Evolutionary conservation across 2,888 invertebrate genomes (phyloP).

Genomic region (Dendrolimus pini): DNA sequence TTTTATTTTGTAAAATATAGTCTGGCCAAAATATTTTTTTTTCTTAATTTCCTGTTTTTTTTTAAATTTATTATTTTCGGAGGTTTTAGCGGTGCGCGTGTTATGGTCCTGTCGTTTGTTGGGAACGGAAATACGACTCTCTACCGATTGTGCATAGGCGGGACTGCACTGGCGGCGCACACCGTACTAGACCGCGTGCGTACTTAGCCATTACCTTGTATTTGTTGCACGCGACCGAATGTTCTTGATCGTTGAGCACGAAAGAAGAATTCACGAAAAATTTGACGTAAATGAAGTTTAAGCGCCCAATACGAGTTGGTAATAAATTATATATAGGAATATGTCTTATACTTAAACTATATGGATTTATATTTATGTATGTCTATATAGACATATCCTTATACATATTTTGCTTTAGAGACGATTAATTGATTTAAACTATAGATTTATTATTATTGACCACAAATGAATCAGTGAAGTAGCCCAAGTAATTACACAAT

Average conservation of each 20-base stretch:
- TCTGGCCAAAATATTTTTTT: slow-evolving; percentile 53
- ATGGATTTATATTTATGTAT: too few relatives aligned
- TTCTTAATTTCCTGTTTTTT: slow-evolving; percentile 43
- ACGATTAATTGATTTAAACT: too few relatives aligned
- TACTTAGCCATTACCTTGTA: slow-evolving; percentile 77
- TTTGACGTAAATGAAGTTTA: too few relatives aligned
- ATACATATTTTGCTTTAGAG: too few relatives aligned
- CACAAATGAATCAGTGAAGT: too few relatives aligned
- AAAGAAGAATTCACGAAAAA: neutral
- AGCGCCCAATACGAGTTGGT: too few relatives aligned
- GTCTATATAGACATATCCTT: too few relatives aligned
- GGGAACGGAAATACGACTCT: slow-evolving; percentile 69
- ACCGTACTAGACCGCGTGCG: slow-evolving; percentile 75
- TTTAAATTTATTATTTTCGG: slow-evolving; percentile 31
- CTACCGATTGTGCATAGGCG: slow-evolving; percentile 74
- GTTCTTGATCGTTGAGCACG: slow-evolving; percentile 47
- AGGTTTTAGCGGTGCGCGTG: slow-evolving; percentile 69
- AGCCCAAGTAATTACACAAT: too few relatives aligned
- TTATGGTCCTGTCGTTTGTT: slow-evolving; percentile 51
- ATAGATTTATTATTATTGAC: too few relatives aligned
- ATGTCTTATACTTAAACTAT: too few relatives aligned
- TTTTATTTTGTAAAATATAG: slow-evolving; percentile 56
- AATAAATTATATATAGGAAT: too few relatives aligned
- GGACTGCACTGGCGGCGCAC: slow-evolving; percentile 74
- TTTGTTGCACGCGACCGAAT: slow-evolving; percentile 56